Conservation (phyloP, 2,113 vertebrate genomes). For the Ceyx melanurus region DNA sequence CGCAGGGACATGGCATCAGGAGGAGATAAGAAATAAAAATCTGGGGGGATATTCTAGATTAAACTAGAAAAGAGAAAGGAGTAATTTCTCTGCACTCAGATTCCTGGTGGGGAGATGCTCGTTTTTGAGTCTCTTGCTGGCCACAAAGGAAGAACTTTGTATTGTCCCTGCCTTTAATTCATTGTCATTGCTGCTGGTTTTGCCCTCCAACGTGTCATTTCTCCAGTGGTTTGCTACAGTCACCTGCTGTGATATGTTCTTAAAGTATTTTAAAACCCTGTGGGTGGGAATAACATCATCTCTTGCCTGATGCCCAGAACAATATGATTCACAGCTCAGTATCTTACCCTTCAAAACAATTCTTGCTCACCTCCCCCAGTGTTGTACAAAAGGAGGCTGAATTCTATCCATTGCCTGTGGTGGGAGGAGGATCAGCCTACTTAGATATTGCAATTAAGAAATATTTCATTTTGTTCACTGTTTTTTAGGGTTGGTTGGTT, state of each 20-base stretch:
- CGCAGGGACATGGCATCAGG: background rate
- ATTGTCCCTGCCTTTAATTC: background rate
- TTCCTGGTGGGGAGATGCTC: background rate
- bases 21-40: background rate
- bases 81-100: background rate
- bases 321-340: background rate
- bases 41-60: background rate
- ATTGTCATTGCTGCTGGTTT: background rate
- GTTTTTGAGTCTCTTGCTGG: background rate
- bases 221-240: background rate
- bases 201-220: background rate
- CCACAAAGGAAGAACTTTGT: background rate
- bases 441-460: background rate
- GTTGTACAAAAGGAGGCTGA: background rate
- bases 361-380: background rate
- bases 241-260: conserved; percentile 37
- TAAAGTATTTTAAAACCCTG: conserved; percentile 12
- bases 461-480: background rate
- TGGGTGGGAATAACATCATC: background rate
- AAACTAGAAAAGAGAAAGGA: background rate
- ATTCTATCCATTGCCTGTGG: background rate
- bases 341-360: background rate
- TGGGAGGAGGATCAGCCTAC: background rate
- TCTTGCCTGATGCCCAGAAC: background rate
- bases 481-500: no score